Conservation (phyloP, 2,113 vertebrate species). For the Candoia aspera region DNA sequence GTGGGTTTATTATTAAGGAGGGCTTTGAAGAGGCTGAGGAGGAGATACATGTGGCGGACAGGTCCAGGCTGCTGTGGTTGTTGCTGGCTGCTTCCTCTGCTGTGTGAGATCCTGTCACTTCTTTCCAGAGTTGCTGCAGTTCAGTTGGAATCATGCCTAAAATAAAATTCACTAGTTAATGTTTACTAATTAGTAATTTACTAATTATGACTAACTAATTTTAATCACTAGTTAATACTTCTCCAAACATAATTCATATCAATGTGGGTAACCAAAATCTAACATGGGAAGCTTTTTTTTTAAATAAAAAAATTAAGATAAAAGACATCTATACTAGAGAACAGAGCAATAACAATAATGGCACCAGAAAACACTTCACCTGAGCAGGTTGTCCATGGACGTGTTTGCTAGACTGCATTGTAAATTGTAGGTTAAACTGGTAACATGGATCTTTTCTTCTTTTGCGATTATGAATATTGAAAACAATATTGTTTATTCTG, state of each 20-base stretch:
- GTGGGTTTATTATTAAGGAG: slow-evolving; percentile 90
- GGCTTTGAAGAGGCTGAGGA: slow-evolving; percentile 89
- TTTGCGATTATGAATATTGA: background rate
- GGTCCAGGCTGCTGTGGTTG: slow-evolving; percentile 90
- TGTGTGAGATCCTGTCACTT: slow-evolving; percentile 87
- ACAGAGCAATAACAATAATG: background rate
- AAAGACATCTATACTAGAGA: background rate
- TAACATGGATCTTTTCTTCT: background rate
- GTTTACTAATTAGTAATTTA: slow-evolving; percentile 98
- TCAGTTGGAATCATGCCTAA: slow-evolving; percentile 99
- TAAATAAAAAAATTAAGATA: background rate
- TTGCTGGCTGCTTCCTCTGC: slow-evolving; percentile 88
- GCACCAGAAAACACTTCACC: background rate
- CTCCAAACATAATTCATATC: slow-evolving; percentile 87
- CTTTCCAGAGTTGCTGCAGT: slow-evolving; percentile 99
- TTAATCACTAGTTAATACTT: background rate
- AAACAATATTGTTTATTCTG: background rate
- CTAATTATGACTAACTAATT: background rate
- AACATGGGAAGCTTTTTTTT: slow-evolving; percentile 71
- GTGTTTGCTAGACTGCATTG: background rate
- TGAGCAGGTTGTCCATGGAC: background rate
- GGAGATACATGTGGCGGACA: slow-evolving; percentile 83
- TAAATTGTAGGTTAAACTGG: background rate
- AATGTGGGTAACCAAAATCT: slow-evolving; percentile 96
- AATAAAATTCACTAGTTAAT: slow-evolving; percentile 98